Conservation (phyloP, 1,140 invertebrate genomes). For the Pseudomyrmex concolor region DNA sequence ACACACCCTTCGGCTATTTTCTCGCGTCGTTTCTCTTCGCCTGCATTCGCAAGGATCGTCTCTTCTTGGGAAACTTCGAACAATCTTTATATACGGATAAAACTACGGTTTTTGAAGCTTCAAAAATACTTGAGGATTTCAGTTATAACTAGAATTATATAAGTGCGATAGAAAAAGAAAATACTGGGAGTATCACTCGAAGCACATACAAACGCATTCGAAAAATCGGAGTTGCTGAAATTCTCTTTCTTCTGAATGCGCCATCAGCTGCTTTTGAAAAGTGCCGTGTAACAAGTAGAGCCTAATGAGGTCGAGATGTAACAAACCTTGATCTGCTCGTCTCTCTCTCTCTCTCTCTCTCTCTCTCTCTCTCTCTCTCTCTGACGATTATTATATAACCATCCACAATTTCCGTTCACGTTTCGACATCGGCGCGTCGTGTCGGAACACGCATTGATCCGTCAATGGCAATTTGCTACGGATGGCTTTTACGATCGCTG, state of each 20-base stretch:
- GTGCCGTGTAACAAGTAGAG: conserved; percentile 17
- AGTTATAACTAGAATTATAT: neutral
- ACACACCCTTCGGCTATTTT: neutral
- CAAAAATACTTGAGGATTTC: neutral
- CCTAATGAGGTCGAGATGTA: conserved; percentile 53
- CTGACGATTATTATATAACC: conserved; percentile 40
- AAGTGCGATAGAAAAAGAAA: neutral
- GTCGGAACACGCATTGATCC: conserved; percentile 37
- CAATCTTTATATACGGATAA: neutral
- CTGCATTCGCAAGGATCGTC: neutral
- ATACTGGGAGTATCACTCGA: too few relatives aligned
- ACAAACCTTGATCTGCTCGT: conserved; percentile 25
- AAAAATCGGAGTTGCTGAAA: neutral
- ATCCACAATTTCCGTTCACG: conserved; percentile 22
- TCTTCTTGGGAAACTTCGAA: neutral
- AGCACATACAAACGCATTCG: neutral
- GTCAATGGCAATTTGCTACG: conserved; percentile 50
- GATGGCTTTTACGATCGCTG: conserved; percentile 39
- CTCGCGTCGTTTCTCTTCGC: neutral
- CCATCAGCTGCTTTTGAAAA: neutral
- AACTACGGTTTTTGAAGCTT: neutral
- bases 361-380: neutral
- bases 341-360: neutral
- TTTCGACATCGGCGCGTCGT: conserved; percentile 12
- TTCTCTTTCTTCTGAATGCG: neutral